Percentiles rank a stretch among this genome's conserved stretches.
Conservation (phyloP, 2,797 vertebrate genomes). For the Lerista edwardsae region DNA sequence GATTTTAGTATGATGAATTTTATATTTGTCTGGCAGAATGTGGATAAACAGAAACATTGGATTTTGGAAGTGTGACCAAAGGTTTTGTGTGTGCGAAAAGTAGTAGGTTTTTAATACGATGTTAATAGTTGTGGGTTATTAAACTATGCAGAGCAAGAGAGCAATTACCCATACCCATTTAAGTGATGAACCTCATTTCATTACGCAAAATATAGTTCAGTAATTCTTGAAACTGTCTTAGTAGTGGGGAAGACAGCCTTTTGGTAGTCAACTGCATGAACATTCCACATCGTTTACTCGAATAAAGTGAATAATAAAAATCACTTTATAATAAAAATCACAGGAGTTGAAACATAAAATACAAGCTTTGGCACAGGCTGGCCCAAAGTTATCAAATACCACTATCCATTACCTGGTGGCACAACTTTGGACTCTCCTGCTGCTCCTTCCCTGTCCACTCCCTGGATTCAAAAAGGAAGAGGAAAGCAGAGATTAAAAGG, state of each 20-base stretch:
- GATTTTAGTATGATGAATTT: conserved; percentile 42
- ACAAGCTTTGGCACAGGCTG: too few species aligned
- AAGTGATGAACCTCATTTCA: conserved; percentile 36
- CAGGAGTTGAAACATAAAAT: neutral
- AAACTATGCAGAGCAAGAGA: conserved; percentile 51
- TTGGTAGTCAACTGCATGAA: neutral
- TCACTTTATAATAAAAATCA: rapidly evolving
- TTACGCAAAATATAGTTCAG: conserved; percentile 22
- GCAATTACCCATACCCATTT: conserved; percentile 39
- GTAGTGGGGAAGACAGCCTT: neutral
- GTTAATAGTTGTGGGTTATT: conserved; percentile 55
- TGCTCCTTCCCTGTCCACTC: too few species aligned
- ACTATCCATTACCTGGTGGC: too few species aligned
- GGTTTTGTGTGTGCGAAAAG: conserved; percentile 4
- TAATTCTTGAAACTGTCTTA: conserved; percentile 3
- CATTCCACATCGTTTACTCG: neutral
- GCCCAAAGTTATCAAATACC: too few species aligned
- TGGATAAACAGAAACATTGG: too few species aligned
- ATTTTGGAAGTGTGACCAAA: neutral
- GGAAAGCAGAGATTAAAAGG: too few species aligned
- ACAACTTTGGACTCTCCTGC: too few species aligned
- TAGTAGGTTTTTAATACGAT: conserved; percentile 38
- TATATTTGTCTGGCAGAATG: conserved; percentile 48
- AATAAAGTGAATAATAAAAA: neutral
- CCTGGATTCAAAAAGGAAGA: too few species aligned